These are phyloP conservation scores for Drosophila subobscura DNA, from an alignment of 1,140 invertebrate species.

Conservation along the genomic window DNA sequence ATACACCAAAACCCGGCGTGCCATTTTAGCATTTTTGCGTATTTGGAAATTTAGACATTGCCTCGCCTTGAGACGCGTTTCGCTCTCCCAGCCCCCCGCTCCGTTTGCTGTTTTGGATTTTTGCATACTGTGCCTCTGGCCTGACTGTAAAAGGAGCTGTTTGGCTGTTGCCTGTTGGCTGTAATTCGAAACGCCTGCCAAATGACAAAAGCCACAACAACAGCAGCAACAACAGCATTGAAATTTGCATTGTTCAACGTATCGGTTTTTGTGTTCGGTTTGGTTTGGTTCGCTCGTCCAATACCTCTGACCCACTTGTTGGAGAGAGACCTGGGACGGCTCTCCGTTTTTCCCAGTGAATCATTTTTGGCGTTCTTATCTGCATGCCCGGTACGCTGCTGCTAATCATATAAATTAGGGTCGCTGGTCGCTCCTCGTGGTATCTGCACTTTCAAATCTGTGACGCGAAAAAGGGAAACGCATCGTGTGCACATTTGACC, in stretches of 20 bases:
- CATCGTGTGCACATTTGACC: conserved; percentile 67
- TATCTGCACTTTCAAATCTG: conserved; percentile 77
- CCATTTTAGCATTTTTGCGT: conserved; percentile 72
- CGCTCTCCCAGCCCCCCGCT: background rate
- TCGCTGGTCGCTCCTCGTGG: conserved; percentile 42
- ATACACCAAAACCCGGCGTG: conserved; percentile 43
- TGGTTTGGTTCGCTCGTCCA: conserved; percentile 42
- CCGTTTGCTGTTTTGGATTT: conserved; percentile 11
- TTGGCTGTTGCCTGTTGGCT: conserved; percentile 58
- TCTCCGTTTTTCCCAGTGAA: conserved; percentile 42
- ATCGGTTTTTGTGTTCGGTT: conserved; percentile 45
- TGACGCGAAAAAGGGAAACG: conserved; percentile 68
- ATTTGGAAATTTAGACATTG: conserved; percentile 75
- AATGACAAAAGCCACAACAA: conserved; percentile 53
- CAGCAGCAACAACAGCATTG: conserved; percentile 16
- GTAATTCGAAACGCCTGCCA: conserved; percentile 67
- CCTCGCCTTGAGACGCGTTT: conserved; percentile 20
- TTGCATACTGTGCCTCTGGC: conserved; percentile 40
- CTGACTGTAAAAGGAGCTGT: conserved; percentile 16
- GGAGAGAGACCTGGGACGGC: background rate
- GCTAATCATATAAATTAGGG: conserved; percentile 81
- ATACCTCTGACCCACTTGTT: conserved; percentile 48
- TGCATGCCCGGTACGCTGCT: conserved; percentile 49
- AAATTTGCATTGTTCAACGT: conserved; percentile 67
- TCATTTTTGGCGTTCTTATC: conserved; percentile 63